These are phyloP conservation scores for Brachionus calyciflorus DNA, from an alignment of 1,140 invertebrate species.

Conservation along the genomic window DNA sequence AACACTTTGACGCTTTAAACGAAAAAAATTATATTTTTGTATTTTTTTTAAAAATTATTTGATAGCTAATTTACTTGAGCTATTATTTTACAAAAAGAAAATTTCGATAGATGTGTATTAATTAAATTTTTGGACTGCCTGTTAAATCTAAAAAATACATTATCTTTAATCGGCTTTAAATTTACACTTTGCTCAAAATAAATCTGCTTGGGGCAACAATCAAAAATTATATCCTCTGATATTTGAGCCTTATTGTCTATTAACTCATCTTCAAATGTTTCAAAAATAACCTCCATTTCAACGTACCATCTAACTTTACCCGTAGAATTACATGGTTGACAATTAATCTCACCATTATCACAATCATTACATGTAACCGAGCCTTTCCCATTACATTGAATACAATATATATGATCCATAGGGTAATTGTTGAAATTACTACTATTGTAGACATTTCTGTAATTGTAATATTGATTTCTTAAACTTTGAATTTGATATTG, in stretches of 20 bases:
- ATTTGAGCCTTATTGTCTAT: not conserved
- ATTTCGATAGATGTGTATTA: slow-evolving; percentile 26
- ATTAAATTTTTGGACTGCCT: not conserved
- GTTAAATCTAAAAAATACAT: not conserved
- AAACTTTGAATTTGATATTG: slow-evolving; percentile 18
- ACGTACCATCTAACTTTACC: slow-evolving; percentile 29
- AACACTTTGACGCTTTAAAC: slow-evolving; percentile 9
- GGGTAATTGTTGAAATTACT: not conserved
- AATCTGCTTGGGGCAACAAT: not conserved
- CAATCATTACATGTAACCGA: not conserved
- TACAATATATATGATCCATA: slow-evolving; percentile 36
- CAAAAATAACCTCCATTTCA: slow-evolving; percentile 4
- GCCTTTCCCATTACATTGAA: slow-evolving; percentile 25
- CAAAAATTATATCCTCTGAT: not conserved
- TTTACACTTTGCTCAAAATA: slow-evolving; percentile 19
- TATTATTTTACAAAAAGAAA: not conserved
- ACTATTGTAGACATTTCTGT: not conserved
- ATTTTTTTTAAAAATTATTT: not conserved
- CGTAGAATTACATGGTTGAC: not conserved
- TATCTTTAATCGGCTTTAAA: slow-evolving; percentile 19
- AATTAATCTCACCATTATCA: slow-evolving; percentile 19
- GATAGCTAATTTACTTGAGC: too few relatives aligned
- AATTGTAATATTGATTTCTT: slow-evolving; percentile 13
- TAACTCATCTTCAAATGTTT: not conserved
- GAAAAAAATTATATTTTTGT: not conserved